Base-by-base conservation (phyloP, 30 jellyfish, hydroid and myxozoan species). In the Pseudorhiza aurosa region DNA sequence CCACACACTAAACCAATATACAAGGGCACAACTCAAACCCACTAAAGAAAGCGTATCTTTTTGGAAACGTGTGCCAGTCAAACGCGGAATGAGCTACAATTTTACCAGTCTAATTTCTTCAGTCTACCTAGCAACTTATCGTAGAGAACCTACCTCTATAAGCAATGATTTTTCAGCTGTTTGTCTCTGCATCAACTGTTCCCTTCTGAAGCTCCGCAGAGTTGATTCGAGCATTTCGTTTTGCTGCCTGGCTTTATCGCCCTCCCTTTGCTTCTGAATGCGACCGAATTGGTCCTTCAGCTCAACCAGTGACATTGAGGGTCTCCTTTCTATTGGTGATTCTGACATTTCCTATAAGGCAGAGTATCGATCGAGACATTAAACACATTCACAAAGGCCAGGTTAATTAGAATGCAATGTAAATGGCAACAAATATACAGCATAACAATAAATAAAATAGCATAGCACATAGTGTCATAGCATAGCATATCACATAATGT, bases 91-190 rank as follows among this genome's bases (percentile, higher is more conserved):
- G n/a, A n/a, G n/a, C n/a, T n/a, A n/a, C n/a, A n/a, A n/a, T n/a
- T n/a, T n/a, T n/a, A n/a, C n/a, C n/a, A n/a, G n/a, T n/a, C n/a
- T n/a, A n/a, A n/a, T n/a, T n/a, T n/a, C n/a, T n/a, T n/a, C n/a
- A n/a, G n/a, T n/a, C n/a, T n/a, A n/a, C n/a, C n/a, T n/a, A n/a
- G n/a, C n/a, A n/a, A n/a, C n/a, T n/a, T n/a, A n/a, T n/a, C n/a
- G n/a, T n/a, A n/a, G n/a, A n/a, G n/a, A n/a, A 42, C 80, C 3
- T n/a, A 94, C 99, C 96, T 94, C 99, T 11, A 87, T 87, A 24
- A 94, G 94, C 30, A 94, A 47, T 26, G 87, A 70, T 39, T 83
- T 94, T 46, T 94, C 97, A 8, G 80, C 79, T 42, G 77, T 30
- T 42, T 88, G 99, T 31, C 99, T 47, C 49, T 69, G 88, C 58